Conservation (phyloP, 2,113 vertebrate genomes). For the Pachycephala philippinensis region DNA sequence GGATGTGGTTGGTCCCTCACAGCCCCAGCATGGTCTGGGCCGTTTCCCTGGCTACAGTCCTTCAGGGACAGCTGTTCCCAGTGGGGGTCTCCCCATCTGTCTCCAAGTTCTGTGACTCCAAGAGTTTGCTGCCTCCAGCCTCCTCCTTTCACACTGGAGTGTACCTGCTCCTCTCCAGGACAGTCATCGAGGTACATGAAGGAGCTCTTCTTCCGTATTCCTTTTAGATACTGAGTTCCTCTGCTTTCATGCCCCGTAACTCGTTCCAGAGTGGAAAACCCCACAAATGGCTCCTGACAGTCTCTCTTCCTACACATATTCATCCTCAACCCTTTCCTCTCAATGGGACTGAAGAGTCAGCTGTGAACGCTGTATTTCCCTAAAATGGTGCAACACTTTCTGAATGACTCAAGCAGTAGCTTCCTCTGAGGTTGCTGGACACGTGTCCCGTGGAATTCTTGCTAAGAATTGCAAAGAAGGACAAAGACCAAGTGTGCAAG, state of each 20-base stretch:
- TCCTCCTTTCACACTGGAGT: background rate
- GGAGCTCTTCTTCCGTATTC: background rate
- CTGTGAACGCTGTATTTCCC: background rate
- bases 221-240: background rate
- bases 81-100: background rate
- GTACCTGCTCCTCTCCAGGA: background rate
- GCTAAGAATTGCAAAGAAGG: background rate
- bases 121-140: background rate
- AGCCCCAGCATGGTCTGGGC: background rate
- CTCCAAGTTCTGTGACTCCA: background rate
- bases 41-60: background rate
- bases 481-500: background rate
- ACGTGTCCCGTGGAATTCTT: background rate
- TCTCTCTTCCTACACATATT: background rate
- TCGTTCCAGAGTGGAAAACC: background rate
- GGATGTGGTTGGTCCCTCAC: background rate
- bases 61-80: background rate
- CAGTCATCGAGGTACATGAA: fast-evolving
- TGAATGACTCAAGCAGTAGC: background rate
- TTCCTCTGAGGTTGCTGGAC: background rate
- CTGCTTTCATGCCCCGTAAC: background rate
- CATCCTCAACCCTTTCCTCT: background rate
- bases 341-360: background rate
- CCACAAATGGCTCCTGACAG: background rate
- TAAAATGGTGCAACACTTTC: background rate